These are phyloP conservation scores for Polietes domitor DNA, from an alignment of 2,888 invertebrate species.

Conservation along the genomic window DNA sequence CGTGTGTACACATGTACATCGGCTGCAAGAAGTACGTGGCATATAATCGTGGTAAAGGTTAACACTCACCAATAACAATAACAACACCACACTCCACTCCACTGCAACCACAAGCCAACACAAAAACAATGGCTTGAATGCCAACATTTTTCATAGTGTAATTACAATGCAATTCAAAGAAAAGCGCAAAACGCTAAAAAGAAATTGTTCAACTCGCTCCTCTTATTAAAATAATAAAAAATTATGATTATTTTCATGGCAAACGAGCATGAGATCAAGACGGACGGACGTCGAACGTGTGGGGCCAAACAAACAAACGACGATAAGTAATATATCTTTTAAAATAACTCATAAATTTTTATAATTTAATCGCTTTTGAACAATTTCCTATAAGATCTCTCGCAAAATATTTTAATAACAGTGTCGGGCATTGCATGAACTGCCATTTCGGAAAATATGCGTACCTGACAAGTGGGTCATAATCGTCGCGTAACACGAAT, in stretches of 20 bases:
- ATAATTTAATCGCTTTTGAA: constrained; percentile 63
- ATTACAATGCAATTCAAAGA: constrained; percentile 47
- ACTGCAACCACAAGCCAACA: not conserved
- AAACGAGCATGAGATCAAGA: not conserved
- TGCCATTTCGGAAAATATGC: no score
- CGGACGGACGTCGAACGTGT: not conserved
- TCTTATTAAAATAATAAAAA: constrained; percentile 67
- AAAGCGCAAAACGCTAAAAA: not conserved
- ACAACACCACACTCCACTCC: not conserved
- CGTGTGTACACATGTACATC: not conserved
- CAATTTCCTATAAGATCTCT: constrained; percentile 20
- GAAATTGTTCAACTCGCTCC: constrained; percentile 58
- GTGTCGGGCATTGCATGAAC: no score
- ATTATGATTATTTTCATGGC: constrained; percentile 55
- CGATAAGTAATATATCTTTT: constrained; percentile 33
- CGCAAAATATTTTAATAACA: constrained; percentile 18
- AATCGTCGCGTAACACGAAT: not conserved
- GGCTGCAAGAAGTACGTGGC: constrained; percentile 5
- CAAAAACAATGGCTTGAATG: not conserved
- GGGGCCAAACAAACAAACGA: constrained; percentile 32
- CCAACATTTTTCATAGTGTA: constrained; percentile 47
- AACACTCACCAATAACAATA: constrained; percentile 21
- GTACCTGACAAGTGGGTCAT: not conserved
- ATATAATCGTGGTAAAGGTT: constrained; percentile 37
- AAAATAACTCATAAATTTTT: constrained; percentile 65